phyloP scores from a whole-genome alignment of 2,888 invertebrate genomes.

The Xanthia icteritia region DNA sequence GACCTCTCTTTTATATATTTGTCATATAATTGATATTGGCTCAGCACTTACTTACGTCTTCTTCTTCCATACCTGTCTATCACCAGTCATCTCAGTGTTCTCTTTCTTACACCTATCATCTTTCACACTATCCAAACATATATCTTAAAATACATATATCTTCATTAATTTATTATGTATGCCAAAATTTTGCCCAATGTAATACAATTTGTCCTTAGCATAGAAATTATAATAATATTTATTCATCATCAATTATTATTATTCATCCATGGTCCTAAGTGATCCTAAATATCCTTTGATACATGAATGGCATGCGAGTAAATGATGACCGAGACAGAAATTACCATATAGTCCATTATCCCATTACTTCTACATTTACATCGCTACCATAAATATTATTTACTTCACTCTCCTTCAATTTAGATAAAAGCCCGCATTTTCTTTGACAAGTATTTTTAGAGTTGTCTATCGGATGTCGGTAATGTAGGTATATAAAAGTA shows the following conservation, averaged over 20 bases:
- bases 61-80: not conserved
- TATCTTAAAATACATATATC: not conserved
- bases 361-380: slow-evolving; percentile 9
- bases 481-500: not conserved
- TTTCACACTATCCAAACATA: not conserved
- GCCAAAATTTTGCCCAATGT: not conserved
- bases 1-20: not conserved
- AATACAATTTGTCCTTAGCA: not conserved
- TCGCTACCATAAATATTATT: slow-evolving; percentile 19
- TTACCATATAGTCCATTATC: not conserved
- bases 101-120: not conserved
- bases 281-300: not conserved
- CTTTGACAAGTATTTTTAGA: not conserved
- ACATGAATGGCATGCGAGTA: not conserved
- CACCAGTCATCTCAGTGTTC: not conserved
- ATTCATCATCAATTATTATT: not conserved
- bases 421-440: slow-evolving; percentile 36
- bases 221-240: not conserved
- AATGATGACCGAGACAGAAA: not conserved
- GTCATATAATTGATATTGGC: not conserved
- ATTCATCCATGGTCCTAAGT: not conserved
- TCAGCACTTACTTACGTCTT: no score
- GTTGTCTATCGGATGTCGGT: not conserved
- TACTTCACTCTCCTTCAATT: slow-evolving; percentile 7
- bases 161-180: not conserved